Conservation (phyloP, 2,888 invertebrate genomes). For the Gymnosoma rotundatum region DNA sequence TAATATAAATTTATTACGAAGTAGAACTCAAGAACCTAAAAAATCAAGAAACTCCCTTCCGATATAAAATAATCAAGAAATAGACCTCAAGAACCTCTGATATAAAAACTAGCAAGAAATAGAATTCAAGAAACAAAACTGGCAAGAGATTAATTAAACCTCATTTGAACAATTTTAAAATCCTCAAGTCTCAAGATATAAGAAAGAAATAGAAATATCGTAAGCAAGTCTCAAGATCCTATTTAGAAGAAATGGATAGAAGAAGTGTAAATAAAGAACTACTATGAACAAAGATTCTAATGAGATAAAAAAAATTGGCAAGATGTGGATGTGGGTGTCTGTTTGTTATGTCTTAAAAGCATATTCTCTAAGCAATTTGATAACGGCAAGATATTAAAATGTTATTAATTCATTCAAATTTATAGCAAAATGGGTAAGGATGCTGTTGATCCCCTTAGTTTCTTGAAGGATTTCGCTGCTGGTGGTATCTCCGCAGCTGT, state of each 20-base stretch:
- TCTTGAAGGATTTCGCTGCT: slow-evolving; percentile 94
- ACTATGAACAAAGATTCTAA: too few species aligned
- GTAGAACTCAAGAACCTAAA: too few species aligned
- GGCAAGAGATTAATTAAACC: too few species aligned
- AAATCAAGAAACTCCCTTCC: too few species aligned
- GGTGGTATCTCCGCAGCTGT: slow-evolving; percentile 96
- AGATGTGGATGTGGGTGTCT: background rate
- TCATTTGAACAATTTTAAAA: too few species aligned
- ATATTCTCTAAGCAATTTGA: background rate
- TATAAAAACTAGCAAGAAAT: too few species aligned
- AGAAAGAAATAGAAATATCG: background rate
- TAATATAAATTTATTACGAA: too few species aligned
- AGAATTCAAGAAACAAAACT: too few species aligned
- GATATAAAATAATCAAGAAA: too few species aligned
- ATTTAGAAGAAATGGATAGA: background rate
- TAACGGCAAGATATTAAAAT: slow-evolving; percentile 9
- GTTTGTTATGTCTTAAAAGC: background rate
- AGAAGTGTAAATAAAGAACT: too few species aligned
- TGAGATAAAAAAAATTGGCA: background rate
- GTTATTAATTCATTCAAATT: slow-evolving; percentile 37
- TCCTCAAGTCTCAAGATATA: too few species aligned
- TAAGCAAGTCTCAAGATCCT: slow-evolving; percentile 6
- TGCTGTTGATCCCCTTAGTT: slow-evolving; percentile 89
- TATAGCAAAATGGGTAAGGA: slow-evolving; percentile 82
- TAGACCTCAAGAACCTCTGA: too few species aligned